Evolutionary conservation across 2,888 invertebrate species (phyloP).

Genomic region (Rhabditophanes sp.): DNA sequence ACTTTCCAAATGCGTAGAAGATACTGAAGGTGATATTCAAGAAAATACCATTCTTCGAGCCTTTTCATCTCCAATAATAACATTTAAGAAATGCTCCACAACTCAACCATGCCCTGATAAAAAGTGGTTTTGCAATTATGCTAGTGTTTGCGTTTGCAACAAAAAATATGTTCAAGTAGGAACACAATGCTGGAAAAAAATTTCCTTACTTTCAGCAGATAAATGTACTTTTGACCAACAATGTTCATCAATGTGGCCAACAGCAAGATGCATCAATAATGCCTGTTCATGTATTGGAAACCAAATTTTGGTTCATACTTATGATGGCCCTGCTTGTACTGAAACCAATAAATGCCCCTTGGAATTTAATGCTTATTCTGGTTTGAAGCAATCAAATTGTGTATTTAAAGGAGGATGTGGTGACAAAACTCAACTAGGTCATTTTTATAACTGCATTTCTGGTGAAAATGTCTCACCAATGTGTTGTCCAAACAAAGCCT

Average conservation of each 20-base stretch:
- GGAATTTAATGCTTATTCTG: too few species aligned
- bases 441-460: neutral
- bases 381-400: too few species aligned
- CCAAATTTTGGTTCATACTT: slow-evolving; percentile 5
- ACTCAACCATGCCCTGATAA: slow-evolving; percentile 7
- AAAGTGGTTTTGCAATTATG: slow-evolving; percentile 7
- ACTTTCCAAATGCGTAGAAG: slow-evolving; percentile 9
- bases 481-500: slow-evolving; percentile 3
- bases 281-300: slow-evolving; percentile 7
- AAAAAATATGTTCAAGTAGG: slow-evolving; percentile 9
- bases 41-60: neutral
- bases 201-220: slow-evolving; percentile 6
- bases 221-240: slow-evolving; percentile 11
- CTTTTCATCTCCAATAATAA: slow-evolving; percentile 3
- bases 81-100: slow-evolving; percentile 3
- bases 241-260: slow-evolving; percentile 10
- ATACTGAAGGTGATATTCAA: neutral
- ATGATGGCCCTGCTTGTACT: slow-evolving; percentile 7
- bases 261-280: slow-evolving; percentile 6
- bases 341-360: slow-evolving; percentile 8
- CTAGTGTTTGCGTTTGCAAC: slow-evolving; percentile 7
- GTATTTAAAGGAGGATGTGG: too few species aligned
- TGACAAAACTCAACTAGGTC: slow-evolving; percentile 3
- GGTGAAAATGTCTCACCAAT: neutral
- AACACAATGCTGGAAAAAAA: slow-evolving; percentile 11